A percentile compares a stretch with the other conserved stretches of the same genome.
phyloP scores from a whole-genome alignment of 2,113 vertebrate genomes.

The Setophaga petechia region DNA sequence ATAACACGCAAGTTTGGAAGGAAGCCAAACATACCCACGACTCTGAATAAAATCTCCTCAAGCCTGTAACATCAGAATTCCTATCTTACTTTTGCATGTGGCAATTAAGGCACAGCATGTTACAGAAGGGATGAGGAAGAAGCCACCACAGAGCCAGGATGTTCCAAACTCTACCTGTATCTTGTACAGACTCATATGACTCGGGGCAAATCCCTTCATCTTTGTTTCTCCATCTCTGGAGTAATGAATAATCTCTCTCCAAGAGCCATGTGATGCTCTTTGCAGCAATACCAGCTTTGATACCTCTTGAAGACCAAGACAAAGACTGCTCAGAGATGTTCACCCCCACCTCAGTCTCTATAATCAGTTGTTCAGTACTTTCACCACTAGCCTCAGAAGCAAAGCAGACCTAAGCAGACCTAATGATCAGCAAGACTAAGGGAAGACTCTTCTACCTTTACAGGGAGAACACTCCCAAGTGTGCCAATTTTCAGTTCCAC shows the following conservation, averaged over 20 bases:
- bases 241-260: background rate
- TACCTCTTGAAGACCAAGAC: background rate
- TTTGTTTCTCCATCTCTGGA: background rate
- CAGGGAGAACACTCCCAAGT: background rate
- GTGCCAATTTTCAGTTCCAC: background rate
- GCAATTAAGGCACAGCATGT: background rate
- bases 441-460: background rate
- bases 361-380: background rate
- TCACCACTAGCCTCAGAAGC: background rate
- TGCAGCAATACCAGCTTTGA: background rate
- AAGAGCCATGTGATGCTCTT: fast-evolving
- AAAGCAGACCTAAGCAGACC: background rate
- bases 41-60: background rate
- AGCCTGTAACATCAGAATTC: background rate
- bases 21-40: background rate
- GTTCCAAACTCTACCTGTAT: background rate
- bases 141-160: background rate
- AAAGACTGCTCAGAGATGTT: background rate
- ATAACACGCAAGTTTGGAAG: background rate
- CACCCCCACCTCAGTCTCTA: background rate
- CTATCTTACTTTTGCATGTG: background rate
- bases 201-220: background rate
- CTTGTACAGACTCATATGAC: background rate
- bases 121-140: background rate
- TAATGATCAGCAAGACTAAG: background rate